phyloP scores from a whole-genome alignment of 2,797 vertebrate species.

The Zenarchopterus dispar region DNA sequence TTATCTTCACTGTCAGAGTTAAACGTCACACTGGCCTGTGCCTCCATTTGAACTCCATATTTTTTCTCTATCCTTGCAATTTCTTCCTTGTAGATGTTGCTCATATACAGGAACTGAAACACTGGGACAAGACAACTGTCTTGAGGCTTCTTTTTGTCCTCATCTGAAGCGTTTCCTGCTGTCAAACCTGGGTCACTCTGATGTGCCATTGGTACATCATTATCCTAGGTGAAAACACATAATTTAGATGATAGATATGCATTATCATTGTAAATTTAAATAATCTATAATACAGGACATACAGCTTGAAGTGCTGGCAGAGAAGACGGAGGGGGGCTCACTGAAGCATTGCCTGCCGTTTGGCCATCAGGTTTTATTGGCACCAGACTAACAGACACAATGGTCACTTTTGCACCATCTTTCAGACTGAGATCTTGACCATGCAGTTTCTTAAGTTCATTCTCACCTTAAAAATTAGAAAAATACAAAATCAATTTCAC shows the following conservation, averaged over 20 bases:
- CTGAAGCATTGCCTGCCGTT: neutral
- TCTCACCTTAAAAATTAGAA: constrained; percentile 14
- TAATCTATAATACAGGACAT: constrained; percentile 22
- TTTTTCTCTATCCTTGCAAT: constrained; percentile 40
- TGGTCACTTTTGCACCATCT: neutral
- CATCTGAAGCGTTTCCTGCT: neutral
- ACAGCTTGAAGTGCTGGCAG: neutral
- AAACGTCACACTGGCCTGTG: constrained; percentile 51
- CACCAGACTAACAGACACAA: neutral
- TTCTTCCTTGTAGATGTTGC: constrained; percentile 51
- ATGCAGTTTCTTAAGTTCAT: neutral
- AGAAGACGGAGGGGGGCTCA: neutral
- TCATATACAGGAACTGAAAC: constrained; percentile 54
- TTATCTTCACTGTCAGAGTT: neutral
- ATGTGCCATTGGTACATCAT: accelerated
- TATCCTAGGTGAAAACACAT: neutral
- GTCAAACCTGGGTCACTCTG: neutral
- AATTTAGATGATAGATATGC: neutral
- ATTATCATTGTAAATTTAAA: neutral
- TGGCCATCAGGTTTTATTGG: accelerated
- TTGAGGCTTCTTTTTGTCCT: neutral
- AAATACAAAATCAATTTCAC: neutral
- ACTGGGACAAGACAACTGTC: constrained; percentile 1
- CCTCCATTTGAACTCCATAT: constrained; percentile 26
- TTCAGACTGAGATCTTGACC: accelerated